Evolutionary conservation across 2,797 vertebrate species (phyloP).

Genomic region (Tadarida brasiliensis): DNA sequence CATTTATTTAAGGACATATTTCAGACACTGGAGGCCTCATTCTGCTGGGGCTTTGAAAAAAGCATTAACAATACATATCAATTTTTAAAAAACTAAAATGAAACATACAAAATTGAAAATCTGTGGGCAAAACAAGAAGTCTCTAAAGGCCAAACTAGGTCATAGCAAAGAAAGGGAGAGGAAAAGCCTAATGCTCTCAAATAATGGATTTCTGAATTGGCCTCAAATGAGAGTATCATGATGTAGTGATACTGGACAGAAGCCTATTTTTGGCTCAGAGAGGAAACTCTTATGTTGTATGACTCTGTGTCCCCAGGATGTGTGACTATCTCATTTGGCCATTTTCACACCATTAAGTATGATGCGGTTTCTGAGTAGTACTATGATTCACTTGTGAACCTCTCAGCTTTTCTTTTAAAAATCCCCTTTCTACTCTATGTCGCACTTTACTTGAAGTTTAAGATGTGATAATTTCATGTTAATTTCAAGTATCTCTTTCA

Average conservation of each 20-base stretch:
- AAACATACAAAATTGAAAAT: constrained; percentile 60
- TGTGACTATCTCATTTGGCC: constrained; percentile 44
- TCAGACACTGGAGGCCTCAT: neutral
- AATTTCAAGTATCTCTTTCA: constrained; percentile 71
- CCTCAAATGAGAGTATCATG: neutral
- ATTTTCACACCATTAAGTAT: constrained; percentile 67
- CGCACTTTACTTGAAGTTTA: constrained; percentile 52
- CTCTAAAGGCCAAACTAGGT: constrained; percentile 64
- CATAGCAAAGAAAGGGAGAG: neutral
- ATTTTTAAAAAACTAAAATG: constrained; percentile 41
- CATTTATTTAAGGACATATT: neutral
- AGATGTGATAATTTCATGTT: constrained; percentile 59
- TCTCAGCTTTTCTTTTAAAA: constrained; percentile 65
- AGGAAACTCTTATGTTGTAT: neutral
- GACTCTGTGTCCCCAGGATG: constrained; percentile 15
- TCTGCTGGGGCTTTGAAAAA: constrained; percentile 1
- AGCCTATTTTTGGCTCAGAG: constrained; percentile 30
- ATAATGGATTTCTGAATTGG: constrained; percentile 43
- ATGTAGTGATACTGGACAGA: constrained; percentile 42
- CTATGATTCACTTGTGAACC: constrained; percentile 42
- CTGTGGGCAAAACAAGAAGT: neutral
- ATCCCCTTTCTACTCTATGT: constrained; percentile 40
- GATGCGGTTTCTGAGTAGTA: constrained; percentile 57
- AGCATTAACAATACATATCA: neutral
- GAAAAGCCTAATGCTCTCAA: neutral